Evolutionary conservation across 2,888 invertebrate species (phyloP), one percentile per base, ranked within the genome.

Genomic region (Philereme vetulata): DNA sequence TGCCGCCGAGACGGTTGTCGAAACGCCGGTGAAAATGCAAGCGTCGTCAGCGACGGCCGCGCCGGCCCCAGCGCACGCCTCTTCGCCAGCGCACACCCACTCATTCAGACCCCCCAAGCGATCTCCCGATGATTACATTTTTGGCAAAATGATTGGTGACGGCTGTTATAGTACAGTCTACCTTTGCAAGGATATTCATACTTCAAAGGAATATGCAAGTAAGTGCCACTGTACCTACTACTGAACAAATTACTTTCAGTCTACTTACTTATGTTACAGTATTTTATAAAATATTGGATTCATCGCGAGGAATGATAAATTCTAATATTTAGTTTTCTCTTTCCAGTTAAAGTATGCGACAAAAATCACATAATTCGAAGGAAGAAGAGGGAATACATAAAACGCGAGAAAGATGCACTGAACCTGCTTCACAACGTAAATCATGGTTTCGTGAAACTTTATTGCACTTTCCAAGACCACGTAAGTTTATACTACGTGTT

Each of bases 101-200:
- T 74, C 89, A 66, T 77, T 78, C 69, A 84, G 77, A 66, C 82
- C 93, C 49, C 89, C 94, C 51, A 97, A 96, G 82, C 93, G 95
- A 75, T 94, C 95, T 21, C 95, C 97, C 56, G 95, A 96, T 80
- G 98, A 99, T 90, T 99, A 97, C 85, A 96, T 97, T 77, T 99
- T 99, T 92, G 97, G 98, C 60, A 97, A 97, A 93, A 94, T 97
- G 66, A 96, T 99, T 75, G 99, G 99, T 67, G 99, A 99, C 88
- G 99, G 99, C 68, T 98, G 98, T 84, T 99, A 97, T 87, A 98
- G 98, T 76, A 97, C 97, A 63, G 99, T 99, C 54, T 98, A 97
- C 86, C 93, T 98, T 71, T 98, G 98, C 53, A 97, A 97, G 86
- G 98, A 99, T 87, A 96, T 98, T 64, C 96, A 96, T 82, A 96